Conservation (phyloP, 2,888 invertebrate genomes). For the Dascillus cervinus region DNA sequence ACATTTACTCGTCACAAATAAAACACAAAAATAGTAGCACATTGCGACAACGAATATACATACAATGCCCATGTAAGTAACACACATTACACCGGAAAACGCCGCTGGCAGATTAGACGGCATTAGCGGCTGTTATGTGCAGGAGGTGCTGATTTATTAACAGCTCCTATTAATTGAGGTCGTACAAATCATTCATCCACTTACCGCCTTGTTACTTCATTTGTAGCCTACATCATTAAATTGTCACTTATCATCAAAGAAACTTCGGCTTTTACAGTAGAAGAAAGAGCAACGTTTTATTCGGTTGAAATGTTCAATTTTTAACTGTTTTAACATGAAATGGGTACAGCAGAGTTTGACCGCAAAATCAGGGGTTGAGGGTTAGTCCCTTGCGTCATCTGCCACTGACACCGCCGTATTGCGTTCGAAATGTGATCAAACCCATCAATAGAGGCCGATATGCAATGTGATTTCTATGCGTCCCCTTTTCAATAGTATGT, state of each 20-base stretch:
- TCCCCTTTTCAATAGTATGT: conserved; percentile 6
- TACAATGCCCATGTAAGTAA: conserved; percentile 15
- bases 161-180: conserved; percentile 31
- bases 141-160: conserved; percentile 35
- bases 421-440: conserved; percentile 28
- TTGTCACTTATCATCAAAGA: too few species aligned
- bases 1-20: too few species aligned
- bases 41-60: conserved; percentile 13
- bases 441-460: conserved; percentile 24
- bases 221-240: too few species aligned
- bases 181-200: conserved; percentile 24
- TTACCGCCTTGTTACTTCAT: conserved; percentile 25
- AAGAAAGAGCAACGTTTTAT: too few species aligned
- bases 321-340: too few species aligned
- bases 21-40: conserved; percentile 15
- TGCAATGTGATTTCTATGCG: conserved; percentile 5
- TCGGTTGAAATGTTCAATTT: too few species aligned
- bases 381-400: conserved; percentile 24
- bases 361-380: conserved; percentile 11
- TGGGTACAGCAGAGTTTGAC: conserved; percentile 14
- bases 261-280: too few species aligned
- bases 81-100: too few species aligned
- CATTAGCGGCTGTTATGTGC: conserved; percentile 28
- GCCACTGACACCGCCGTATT: conserved; percentile 30
- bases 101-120: conserved; percentile 33